Conservation (phyloP, 2,113 vertebrate species). For the Mirza zaza region DNA sequence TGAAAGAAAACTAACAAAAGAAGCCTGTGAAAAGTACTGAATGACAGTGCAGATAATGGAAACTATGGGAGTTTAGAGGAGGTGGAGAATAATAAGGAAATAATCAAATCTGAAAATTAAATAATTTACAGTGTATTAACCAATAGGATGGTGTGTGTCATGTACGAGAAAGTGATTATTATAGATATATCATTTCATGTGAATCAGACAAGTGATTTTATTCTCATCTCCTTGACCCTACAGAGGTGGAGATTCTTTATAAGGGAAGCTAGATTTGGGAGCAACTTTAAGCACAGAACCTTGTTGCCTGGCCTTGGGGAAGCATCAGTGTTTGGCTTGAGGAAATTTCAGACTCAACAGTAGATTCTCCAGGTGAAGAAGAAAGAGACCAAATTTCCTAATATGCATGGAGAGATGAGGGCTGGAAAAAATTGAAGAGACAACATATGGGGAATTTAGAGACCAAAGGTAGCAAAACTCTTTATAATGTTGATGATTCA, state of each 20-base stretch:
- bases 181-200: not conserved
- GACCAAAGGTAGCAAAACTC: slow-evolving; percentile 22
- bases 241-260: not conserved
- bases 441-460: not conserved
- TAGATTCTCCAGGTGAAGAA: not conserved
- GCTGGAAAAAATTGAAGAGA: not conserved
- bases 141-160: not conserved
- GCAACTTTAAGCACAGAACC: not conserved
- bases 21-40: not conserved
- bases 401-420: not conserved
- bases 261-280: not conserved
- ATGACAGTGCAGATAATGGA: not conserved
- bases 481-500: slow-evolving; percentile 32
- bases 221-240: not conserved
- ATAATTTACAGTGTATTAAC: not conserved
- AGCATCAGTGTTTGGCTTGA: not conserved
- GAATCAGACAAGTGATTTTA: not conserved
- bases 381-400: not conserved
- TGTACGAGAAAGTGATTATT: not conserved
- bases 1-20: not conserved
- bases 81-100: not conserved
- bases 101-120: not conserved
- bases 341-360: not conserved
- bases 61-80: not conserved
- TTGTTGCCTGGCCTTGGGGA: not conserved